Evolutionary conservation across 2,888 invertebrate genomes (phyloP).

Genomic region (Dynastes grantii): DNA sequence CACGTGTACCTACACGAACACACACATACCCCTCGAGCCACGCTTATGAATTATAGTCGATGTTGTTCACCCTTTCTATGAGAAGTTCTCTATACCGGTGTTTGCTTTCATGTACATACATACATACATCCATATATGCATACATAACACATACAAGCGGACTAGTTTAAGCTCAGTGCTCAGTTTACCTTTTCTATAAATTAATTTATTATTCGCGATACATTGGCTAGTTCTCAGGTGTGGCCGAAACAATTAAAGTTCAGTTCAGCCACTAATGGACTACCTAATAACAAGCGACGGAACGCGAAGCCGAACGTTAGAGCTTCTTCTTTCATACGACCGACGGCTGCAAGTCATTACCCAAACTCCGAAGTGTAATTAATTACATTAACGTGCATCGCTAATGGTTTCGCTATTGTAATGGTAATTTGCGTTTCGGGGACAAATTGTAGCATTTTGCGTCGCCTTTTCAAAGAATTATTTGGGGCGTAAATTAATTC

Average conservation of each 20-base stretch:
- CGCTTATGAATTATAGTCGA: constrained; percentile 16
- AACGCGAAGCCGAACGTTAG: constrained; percentile 7
- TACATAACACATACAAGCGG: neutral
- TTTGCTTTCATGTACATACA: neutral
- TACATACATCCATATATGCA: too few species aligned
- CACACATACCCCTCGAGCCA: neutral
- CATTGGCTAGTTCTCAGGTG: constrained; percentile 17
- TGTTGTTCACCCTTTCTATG: neutral
- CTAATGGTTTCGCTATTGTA: constrained; percentile 32
- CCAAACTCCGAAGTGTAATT: constrained; percentile 26
- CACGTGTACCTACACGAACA: neutral
- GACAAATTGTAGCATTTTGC: constrained; percentile 14
- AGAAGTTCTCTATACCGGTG: neutral
- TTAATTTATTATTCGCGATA: constrained; percentile 28
- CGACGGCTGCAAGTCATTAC: constrained; percentile 36
- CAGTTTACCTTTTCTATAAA: constrained; percentile 34
- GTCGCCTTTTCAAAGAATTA: constrained; percentile 14
- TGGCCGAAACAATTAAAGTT: constrained; percentile 38
- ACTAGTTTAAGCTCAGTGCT: constrained; percentile 1
- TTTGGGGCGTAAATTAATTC: constrained; percentile 6
- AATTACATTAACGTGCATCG: constrained; percentile 33
- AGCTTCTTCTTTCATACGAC: constrained; percentile 29
- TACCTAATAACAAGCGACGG: constrained; percentile 38
- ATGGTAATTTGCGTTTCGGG: constrained; percentile 28
- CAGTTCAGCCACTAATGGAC: constrained; percentile 33